Percentiles rank a stretch among this genome's conserved stretches.
These are phyloP conservation scores for Conistra vaccinii DNA, from an alignment of 2,888 invertebrate species.

Conservation along the genomic window DNA sequence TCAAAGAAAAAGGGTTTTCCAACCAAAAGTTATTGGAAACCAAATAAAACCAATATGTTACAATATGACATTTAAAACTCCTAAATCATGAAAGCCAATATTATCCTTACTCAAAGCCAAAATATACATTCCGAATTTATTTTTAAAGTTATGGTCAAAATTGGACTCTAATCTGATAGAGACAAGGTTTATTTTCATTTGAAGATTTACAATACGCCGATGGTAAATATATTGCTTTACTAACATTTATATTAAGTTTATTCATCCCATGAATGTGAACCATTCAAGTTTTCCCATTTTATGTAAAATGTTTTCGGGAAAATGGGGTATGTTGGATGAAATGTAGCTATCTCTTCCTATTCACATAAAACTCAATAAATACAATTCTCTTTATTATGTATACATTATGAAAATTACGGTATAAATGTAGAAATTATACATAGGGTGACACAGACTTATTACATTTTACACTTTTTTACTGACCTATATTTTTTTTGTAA, in stretches of 20 bases:
- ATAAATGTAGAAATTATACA: too few species aligned
- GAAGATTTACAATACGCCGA: background rate
- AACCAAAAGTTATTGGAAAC: conserved; percentile 38
- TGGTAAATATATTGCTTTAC: conserved; percentile 12
- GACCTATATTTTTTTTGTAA: too few species aligned
- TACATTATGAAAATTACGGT: background rate
- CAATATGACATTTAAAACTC: conserved; percentile 42
- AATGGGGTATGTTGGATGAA: background rate
- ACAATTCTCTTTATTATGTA: background rate
- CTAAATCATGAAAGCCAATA: conserved; percentile 39
- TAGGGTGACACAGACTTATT: too few species aligned
- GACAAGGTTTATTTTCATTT: background rate
- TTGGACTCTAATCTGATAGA: fast-evolving
- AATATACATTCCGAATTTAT: conserved; percentile 18
- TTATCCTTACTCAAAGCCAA: conserved; percentile 18
- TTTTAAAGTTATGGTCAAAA: background rate
- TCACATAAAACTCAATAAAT: background rate
- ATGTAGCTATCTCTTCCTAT: conserved; percentile 1
- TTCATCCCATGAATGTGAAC: conserved; percentile 28
- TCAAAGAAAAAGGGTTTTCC: conserved; percentile 15
- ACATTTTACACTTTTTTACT: too few species aligned
- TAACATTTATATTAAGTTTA: conserved; percentile 25
- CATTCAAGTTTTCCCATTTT: conserved; percentile 10
- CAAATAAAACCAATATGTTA: conserved; percentile 42
- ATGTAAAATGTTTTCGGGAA: conserved; percentile 3